Evolutionary conservation across 2,797 vertebrate genomes (phyloP).

Genomic region (Brachyrhaphis roseni): DNA sequence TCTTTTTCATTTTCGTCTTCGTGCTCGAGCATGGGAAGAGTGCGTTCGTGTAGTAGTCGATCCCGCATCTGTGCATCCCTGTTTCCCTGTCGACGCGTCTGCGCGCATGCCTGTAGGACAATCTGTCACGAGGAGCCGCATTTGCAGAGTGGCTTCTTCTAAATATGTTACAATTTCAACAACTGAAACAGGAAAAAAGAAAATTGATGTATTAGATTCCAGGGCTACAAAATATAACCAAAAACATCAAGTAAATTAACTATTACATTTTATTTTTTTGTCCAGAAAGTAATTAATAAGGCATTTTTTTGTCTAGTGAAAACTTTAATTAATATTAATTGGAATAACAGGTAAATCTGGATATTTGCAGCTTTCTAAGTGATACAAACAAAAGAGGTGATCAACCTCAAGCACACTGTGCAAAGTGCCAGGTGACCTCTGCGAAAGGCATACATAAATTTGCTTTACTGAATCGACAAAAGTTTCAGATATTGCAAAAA

Average conservation of each 20-base stretch:
- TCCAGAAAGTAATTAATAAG: neutral
- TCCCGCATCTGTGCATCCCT: slow-evolving; percentile 8
- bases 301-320: neutral
- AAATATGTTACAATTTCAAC: neutral
- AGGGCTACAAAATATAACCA: neutral
- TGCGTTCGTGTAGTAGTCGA: neutral
- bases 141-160: neutral
- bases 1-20: slow-evolving; percentile 10
- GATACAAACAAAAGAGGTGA: neutral
- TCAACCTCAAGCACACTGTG: neutral
- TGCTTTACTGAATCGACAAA: neutral
- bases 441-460: neutral
- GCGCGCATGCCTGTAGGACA: neutral
- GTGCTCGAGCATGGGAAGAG: slow-evolving; percentile 6
- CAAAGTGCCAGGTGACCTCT: neutral
- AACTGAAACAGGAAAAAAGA: neutral
- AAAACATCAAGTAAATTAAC: neutral
- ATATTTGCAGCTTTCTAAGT: neutral
- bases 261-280: neutral
- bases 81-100: slow-evolving; percentile 18
- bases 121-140: neutral
- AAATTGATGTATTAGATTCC: neutral
- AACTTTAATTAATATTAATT: neutral
- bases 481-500: neutral
- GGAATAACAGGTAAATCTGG: neutral